Evolutionary conservation across 2,113 vertebrate species (phyloP), one percentile per base, ranked within the genome.

Genomic region (Triplophysa dalaica): DNA sequence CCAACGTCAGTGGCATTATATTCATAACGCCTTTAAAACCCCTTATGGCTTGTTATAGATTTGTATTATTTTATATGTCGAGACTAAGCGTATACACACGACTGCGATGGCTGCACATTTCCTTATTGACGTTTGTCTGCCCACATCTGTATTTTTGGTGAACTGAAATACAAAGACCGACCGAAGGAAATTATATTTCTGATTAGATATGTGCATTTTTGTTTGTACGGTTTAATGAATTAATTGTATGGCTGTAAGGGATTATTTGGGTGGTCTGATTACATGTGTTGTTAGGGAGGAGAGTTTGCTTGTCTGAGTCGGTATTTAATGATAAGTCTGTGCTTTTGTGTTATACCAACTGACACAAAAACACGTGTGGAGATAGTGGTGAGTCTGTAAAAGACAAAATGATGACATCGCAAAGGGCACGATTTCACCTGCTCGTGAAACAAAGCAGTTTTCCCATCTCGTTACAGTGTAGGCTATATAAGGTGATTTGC

Each of bases 21-120:
- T 33, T 24, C n/a, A 56, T n/a, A 11, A 17, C 73, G 43, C n/a
- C 16, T 63, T 29, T 19, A 33, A 63, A 64, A 17, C 9, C 70
- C 21, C n/a, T 10, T 16, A 56, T 29, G 70, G 61, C 81, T 78
- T 87, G 88, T 85, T 84, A 84, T 82, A 26, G 22, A 16, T 60
- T 75, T 14, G 7, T 26, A 2, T 2, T 66, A 22, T 52, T 52
- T 56, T 62, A 54, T 21, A n/a, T 54, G n/a, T 54, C 43, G 56
- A 58, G 5, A 38, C 33, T 38, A 38, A 38, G 33, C 33, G 5
- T 38, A 38, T 8, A 33, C 17, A 38, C 33, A 22, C 26, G 29
- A 4, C 58, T 69, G 77, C 13, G 19, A 62, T 79, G 77, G 43
- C 77, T 79, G 13, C 38, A 48, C 41, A 50, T 50, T n/a, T 69